These are phyloP conservation scores for Mastomys natalensis DNA, from an alignment of 2,113 vertebrate species.

Conservation along the genomic window DNA sequence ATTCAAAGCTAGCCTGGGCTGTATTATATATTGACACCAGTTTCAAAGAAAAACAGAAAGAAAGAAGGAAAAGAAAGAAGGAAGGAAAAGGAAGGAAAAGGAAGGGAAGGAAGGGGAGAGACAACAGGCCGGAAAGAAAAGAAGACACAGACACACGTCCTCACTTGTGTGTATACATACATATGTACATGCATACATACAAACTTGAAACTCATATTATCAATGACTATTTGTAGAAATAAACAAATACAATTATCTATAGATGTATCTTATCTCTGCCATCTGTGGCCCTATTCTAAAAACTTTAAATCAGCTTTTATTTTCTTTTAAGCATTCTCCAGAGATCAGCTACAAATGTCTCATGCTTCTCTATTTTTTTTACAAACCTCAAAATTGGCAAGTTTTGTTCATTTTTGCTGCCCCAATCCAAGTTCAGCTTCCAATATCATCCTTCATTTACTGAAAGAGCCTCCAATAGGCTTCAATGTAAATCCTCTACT, in stretches of 20 bases:
- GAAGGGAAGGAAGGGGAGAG: background rate
- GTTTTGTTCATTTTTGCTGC: background rate
- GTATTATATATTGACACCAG: background rate
- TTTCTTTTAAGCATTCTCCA: background rate
- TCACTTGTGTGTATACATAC: background rate
- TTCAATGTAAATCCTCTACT: background rate
- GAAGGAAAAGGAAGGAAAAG: accelerated
- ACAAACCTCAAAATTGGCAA: background rate
- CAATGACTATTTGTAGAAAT: background rate
- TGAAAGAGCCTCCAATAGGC: background rate
- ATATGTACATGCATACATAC: background rate
- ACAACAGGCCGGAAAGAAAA: background rate
- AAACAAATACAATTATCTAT: background rate
- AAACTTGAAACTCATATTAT: background rate
- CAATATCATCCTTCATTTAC: background rate
- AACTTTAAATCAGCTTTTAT: background rate
- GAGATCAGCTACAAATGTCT: background rate
- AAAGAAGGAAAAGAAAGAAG: background rate
- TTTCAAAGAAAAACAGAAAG: background rate
- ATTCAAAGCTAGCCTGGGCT: background rate
- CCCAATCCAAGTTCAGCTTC: background rate
- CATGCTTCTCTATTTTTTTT: background rate
- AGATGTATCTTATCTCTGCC: background rate
- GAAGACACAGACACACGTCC: background rate
- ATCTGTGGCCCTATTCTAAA: background rate